Evolutionary conservation across 2,797 vertebrate species (phyloP), one percentile per base, ranked within the genome.

Genomic region (Chelonia mydas): DNA sequence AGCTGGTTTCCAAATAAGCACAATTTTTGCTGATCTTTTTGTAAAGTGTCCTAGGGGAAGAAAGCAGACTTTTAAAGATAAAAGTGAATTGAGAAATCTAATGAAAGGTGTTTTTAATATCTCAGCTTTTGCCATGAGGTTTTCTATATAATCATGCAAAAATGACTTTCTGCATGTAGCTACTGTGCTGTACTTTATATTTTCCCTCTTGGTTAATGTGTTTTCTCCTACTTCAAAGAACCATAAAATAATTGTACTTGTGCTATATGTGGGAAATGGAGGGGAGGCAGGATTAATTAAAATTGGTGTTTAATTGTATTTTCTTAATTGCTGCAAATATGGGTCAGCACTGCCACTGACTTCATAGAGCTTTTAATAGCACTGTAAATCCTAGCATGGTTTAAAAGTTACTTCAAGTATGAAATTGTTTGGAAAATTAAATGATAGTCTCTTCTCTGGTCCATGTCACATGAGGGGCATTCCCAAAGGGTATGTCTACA

Each of bases 251-350:
- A 96, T 93, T 96, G 90, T 57, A 78, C 54, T 97, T 89, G 59
- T 93, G 55, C 90, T 95, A 80, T 49, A 51, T 49, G 13, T 89
- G 80, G 79, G 68, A 95, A 97, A 94, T 37, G 33, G 78, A 3
- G 85, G 49, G 81, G 72, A 54, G 53, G 53, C 94, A 94, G 95
- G 96, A 92, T 96, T 97, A 97, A 96, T 97, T 96, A 89, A 96
- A 96, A 96, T 88, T 87, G 16, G 81, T 95, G 91, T 87, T 33
- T 96, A 97, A 97, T 96, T 93, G 87, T 92, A 88, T 95, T 96
- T 95, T 94, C 90, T 85, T 96, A 96, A 96, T 95, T 96, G 96
- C 55, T 94, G 79, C n/a, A 95, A 92, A 97, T 97, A 93, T 97
- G 77, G 95, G 96, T 95, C 94, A 95, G 79, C 55, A 83, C n/a